These are phyloP conservation scores for Drosophila kokeensis DNA, from an alignment of 2,888 invertebrate species.

Conservation along the genomic window DNA sequence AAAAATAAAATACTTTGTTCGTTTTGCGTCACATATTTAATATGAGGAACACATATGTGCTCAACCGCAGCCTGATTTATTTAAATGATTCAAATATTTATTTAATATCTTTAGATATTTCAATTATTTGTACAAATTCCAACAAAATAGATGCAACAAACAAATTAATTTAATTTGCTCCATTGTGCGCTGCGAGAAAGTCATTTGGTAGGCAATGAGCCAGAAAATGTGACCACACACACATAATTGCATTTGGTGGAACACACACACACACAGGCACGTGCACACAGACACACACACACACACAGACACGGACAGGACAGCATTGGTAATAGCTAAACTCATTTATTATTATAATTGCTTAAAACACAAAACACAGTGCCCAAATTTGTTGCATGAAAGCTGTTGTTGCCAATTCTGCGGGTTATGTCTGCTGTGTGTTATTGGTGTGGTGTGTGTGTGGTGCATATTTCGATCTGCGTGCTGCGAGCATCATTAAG, in stretches of 20 bases:
- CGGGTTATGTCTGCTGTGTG: conserved; percentile 4
- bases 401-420: conserved; percentile 27
- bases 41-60: neutral
- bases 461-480: conserved; percentile 49
- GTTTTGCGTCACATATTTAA: neutral
- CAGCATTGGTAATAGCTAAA: conserved; percentile 43
- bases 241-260: conserved; percentile 66
- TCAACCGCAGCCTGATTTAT: neutral
- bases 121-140: neutral
- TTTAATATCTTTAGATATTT: neutral
- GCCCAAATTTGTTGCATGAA: conserved; percentile 44
- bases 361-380: conserved; percentile 33
- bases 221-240: conserved; percentile 43
- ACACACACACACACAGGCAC: neutral
- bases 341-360: conserved; percentile 78
- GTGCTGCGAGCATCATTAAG: conserved; percentile 60
- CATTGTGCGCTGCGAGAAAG: conserved; percentile 1
- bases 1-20: neutral
- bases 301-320: conserved; percentile 11
- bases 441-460: neutral
- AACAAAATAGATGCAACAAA: neutral
- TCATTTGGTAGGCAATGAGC: conserved; percentile 38
- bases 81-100: neutral
- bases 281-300: conserved; percentile 22
- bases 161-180: neutral